These are phyloP conservation scores for Eristalis intricaria DNA, from an alignment of 2,888 invertebrate species.

Conservation along the genomic window DNA sequence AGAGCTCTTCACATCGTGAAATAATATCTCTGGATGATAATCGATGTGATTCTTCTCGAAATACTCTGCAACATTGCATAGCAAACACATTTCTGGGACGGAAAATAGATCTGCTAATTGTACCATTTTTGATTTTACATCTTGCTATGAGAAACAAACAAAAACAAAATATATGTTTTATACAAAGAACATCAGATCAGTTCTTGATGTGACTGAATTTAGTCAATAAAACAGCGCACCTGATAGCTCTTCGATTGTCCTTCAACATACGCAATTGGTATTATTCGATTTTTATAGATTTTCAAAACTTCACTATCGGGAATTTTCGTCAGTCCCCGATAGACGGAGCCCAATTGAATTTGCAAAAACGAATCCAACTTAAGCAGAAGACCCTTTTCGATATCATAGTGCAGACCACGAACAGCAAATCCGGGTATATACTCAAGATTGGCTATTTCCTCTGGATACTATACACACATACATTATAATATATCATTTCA, in stretches of 20 bases:
- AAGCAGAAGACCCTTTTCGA: conserved; percentile 94
- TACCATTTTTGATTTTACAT: conserved; percentile 87
- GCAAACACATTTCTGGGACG: conserved; percentile 96
- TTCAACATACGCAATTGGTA: conserved; percentile 94
- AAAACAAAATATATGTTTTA: conserved; percentile 73
- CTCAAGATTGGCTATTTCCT: conserved; percentile 89
- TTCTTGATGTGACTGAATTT: background rate
- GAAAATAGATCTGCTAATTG: conserved; percentile 98
- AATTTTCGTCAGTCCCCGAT: conserved; percentile 91
- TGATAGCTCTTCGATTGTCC: conserved; percentile 87
- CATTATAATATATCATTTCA: background rate
- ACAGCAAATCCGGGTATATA: conserved; percentile 97
- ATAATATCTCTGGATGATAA: conserved; percentile 97
- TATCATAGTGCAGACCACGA: conserved; percentile 98
- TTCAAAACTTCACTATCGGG: conserved; percentile 92
- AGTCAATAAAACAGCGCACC: conserved; percentile 80
- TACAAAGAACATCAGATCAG: background rate
- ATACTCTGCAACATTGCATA: conserved; percentile 96
- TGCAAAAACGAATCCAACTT: conserved; percentile 98
- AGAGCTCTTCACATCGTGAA: conserved; percentile 95
- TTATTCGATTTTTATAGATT: conserved; percentile 92
- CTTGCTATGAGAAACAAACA: conserved; percentile 73
- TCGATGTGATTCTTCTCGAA: conserved; percentile 94
- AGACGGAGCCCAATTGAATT: conserved; percentile 97
- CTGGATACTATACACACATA: conserved; percentile 88